phyloP scores from a whole-genome alignment of 2,113 vertebrate genomes.

The Gobio gobio region DNA sequence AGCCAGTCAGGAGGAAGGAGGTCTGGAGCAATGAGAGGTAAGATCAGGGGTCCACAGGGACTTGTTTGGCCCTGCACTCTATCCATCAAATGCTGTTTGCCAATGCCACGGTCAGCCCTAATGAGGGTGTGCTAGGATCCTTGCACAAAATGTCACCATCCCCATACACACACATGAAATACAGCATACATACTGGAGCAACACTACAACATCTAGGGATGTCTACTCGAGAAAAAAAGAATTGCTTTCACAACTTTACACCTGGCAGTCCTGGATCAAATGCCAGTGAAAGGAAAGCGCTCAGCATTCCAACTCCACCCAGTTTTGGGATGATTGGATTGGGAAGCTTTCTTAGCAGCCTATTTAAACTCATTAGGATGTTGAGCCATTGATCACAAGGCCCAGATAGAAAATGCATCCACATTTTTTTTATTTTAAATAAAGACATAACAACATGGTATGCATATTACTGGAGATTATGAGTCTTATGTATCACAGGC shows the following conservation, averaged over 20 bases:
- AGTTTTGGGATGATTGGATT: background rate
- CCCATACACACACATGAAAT: conserved; percentile 36
- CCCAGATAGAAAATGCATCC: background rate
- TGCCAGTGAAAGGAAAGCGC: background rate
- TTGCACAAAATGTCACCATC: conserved; percentile 51
- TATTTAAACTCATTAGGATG: background rate
- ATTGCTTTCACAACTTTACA: conserved; percentile 11
- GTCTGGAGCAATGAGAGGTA: conserved; percentile 82
- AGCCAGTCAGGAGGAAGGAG: conserved; percentile 75
- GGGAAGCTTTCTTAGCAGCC: background rate
- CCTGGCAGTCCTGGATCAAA: background rate
- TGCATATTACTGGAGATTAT: too few species aligned
- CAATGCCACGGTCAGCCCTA: conserved; percentile 86
- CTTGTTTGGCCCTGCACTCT: conserved; percentile 74
- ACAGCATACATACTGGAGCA: background rate
- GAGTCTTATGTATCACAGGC: too few species aligned
- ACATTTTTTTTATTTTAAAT: too few species aligned
- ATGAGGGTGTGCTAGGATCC: conserved; percentile 76
- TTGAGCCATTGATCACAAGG: background rate
- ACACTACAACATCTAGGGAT: background rate
- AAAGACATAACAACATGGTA: too few species aligned
- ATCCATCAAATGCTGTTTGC: conserved; percentile 82
- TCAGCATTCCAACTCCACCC: background rate
- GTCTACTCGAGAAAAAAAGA: conserved; percentile 1
- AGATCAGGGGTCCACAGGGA: conserved; percentile 74